phyloP scores from a whole-genome alignment of 2,113 vertebrate species.

The Psammodynastes pulverulentus region DNA sequence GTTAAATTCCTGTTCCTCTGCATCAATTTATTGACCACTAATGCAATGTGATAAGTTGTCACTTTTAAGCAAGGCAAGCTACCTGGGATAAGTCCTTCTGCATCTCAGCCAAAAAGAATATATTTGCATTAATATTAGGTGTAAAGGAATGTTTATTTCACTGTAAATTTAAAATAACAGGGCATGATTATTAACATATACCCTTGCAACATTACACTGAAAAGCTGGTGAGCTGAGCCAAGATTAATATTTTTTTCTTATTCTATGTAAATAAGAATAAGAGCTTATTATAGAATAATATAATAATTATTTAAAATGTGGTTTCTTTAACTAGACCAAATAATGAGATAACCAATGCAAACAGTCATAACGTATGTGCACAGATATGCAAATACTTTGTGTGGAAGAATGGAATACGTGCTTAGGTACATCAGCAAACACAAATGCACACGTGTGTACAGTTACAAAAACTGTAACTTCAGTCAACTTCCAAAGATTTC shows the following conservation, averaged over 20 bases:
- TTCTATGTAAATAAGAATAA: neutral
- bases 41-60: neutral
- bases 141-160: neutral
- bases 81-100: neutral
- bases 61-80: neutral
- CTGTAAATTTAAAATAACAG: neutral
- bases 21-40: neutral
- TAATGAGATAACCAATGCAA: neutral
- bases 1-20: neutral
- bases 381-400: neutral
- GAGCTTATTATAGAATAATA: neutral
- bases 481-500: conserved; percentile 24
- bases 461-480: neutral
- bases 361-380: neutral
- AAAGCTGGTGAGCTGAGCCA: neutral
- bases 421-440: neutral
- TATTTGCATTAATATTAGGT: neutral
- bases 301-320: neutral
- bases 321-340: neutral
- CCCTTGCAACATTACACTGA: neutral
- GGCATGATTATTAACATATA: neutral
- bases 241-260: neutral
- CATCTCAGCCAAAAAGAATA: too few species aligned
- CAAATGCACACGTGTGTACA: neutral
- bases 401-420: neutral